These are phyloP conservation scores for Leucoma salicis DNA, from an alignment of 2,888 invertebrate genomes.

Conservation along the genomic window DNA sequence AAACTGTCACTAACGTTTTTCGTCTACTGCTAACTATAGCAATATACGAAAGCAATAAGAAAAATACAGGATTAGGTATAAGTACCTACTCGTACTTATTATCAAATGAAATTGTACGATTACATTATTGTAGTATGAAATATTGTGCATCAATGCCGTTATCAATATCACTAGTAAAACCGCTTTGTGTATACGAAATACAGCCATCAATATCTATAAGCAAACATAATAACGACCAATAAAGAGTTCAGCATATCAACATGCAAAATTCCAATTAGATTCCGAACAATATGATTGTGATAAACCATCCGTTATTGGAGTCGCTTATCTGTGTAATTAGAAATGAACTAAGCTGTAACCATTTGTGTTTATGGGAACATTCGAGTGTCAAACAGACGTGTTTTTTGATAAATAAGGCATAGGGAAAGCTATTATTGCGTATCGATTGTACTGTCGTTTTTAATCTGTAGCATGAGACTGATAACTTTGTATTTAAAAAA, in stretches of 20 bases:
- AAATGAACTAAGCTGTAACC: constrained; percentile 78
- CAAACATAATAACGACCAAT: constrained; percentile 80
- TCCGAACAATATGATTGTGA: constrained; percentile 77
- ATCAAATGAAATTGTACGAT: too few species aligned
- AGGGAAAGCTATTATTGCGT: constrained; percentile 34
- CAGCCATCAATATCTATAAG: constrained; percentile 74
- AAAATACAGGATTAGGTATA: too few species aligned
- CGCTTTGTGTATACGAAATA: constrained; percentile 59
- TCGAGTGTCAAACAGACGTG: constrained; percentile 59
- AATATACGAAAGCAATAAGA: too few species aligned
- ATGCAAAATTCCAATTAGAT: constrained; percentile 82
- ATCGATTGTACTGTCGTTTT: constrained; percentile 11
- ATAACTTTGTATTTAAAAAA: too few species aligned
- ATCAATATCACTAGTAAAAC: constrained; percentile 52
- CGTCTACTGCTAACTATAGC: too few species aligned
- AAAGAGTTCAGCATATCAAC: constrained; percentile 78
- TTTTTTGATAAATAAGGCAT: constrained; percentile 54
- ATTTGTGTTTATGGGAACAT: constrained; percentile 76
- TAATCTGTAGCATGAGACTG: too few species aligned
- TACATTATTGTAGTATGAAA: too few species aligned
- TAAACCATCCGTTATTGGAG: constrained; percentile 78
- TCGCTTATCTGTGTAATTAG: constrained; percentile 80
- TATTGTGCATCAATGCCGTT: constrained; percentile 34
- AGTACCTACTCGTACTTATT: too few species aligned
- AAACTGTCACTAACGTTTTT: too few species aligned